These are phyloP conservation scores for Lordiphosa clarofinis DNA, from an alignment of 1,140 invertebrate genomes.

Conservation along the genomic window DNA sequence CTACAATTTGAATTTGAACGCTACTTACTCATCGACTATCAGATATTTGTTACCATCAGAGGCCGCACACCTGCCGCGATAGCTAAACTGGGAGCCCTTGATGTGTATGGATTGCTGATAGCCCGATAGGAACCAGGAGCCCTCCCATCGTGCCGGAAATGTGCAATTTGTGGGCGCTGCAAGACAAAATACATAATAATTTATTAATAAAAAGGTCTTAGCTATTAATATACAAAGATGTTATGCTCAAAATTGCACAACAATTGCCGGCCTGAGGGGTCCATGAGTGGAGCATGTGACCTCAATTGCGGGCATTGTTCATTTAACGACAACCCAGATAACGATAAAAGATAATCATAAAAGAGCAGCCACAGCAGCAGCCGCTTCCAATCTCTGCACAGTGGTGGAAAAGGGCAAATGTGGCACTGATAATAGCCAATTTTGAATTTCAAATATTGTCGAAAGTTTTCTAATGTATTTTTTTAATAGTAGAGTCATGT, in stretches of 20 bases:
- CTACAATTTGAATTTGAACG: slow-evolving; percentile 38
- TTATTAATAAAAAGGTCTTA: slow-evolving; percentile 52
- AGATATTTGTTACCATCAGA: slow-evolving; percentile 91
- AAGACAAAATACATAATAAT: slow-evolving; percentile 43
- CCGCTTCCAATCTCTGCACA: background rate
- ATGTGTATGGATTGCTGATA: slow-evolving; percentile 89
- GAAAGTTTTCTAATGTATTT: too few species aligned
- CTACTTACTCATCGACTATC: slow-evolving; percentile 89
- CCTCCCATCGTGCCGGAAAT: slow-evolving; percentile 89
- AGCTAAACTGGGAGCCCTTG: slow-evolving; percentile 87
- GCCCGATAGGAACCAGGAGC: slow-evolving; percentile 92
- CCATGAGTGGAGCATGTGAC: slow-evolving; percentile 29
- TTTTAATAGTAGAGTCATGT: too few species aligned
- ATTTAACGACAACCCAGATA: slow-evolving; percentile 52
- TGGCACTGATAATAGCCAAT: too few species aligned
- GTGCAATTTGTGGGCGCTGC: slow-evolving; percentile 84
- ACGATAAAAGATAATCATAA: slow-evolving; percentile 22
- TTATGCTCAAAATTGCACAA: slow-evolving; percentile 46
- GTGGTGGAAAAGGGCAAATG: too few species aligned
- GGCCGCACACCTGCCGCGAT: slow-evolving; percentile 88
- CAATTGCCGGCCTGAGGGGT: slow-evolving; percentile 40
- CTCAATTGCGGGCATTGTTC: slow-evolving; percentile 72
- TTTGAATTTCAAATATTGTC: too few species aligned
- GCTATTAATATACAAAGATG: slow-evolving; percentile 50
- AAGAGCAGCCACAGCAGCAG: slow-evolving; percentile 29